A percentile compares a stretch with the other conserved stretches of the same genome.
phyloP scores from a whole-genome alignment of 2,888 invertebrate species.

The Microctonus brassicae region DNA sequence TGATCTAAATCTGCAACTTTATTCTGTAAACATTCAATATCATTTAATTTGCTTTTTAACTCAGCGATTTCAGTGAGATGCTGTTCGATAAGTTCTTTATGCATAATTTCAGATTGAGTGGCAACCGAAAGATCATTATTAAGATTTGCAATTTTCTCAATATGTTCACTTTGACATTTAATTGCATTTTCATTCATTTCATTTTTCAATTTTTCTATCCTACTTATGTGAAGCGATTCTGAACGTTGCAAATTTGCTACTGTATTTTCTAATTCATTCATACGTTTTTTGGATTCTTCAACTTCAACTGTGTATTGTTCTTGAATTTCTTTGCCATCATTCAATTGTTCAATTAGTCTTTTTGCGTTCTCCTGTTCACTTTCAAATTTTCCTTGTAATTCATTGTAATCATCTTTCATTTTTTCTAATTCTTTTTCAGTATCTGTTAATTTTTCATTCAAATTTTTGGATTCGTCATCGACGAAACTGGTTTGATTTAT shows the following conservation, averaged over 20 bases:
- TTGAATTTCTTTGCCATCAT: not conserved
- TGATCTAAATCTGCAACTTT: not conserved
- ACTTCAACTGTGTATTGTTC: not conserved
- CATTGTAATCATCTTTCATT: constrained; percentile 34
- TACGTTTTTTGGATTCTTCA: constrained; percentile 7
- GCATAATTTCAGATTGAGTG: not conserved
- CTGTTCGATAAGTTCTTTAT: not conserved
- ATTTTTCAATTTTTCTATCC: not conserved
- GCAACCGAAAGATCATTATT: constrained; percentile 19
- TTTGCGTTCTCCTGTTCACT: constrained; percentile 34
- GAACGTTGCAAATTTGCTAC: constrained; percentile 12
- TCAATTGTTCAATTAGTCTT: constrained; percentile 30
- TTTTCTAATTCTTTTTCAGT: constrained; percentile 16
- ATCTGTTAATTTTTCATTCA: not conserved
- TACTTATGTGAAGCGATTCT: not conserved
- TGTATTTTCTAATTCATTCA: constrained; percentile 11
- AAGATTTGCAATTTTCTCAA: constrained; percentile 33
- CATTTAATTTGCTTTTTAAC: constrained; percentile 29
- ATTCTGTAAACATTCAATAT: constrained; percentile 27
- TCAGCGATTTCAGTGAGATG: not conserved
- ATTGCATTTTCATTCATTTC: constrained; percentile 28
- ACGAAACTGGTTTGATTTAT: not conserved
- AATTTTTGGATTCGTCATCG: constrained; percentile 27
- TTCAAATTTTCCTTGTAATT: constrained; percentile 42
- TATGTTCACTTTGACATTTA: constrained; percentile 17